These are phyloP conservation scores for Melanaphis sacchari DNA, from an alignment of 1,140 invertebrate genomes.

Conservation along the genomic window DNA sequence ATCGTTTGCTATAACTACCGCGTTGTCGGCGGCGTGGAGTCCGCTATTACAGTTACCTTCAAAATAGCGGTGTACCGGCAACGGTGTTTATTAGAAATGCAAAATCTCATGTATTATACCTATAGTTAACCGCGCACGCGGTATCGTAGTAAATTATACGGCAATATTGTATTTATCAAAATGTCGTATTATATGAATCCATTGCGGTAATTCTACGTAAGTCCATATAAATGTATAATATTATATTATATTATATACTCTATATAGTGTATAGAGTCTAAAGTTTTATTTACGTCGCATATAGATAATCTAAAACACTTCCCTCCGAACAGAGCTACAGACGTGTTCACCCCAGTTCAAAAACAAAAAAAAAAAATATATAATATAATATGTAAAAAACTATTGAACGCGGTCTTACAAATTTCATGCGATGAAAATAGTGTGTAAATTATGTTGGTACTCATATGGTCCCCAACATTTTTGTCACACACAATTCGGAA, in stretches of 20 bases:
- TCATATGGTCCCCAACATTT: neutral
- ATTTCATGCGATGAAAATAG: neutral
- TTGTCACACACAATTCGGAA: neutral
- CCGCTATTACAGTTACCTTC: slow-evolving; percentile 42
- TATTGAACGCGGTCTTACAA: neutral
- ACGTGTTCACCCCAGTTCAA: neutral
- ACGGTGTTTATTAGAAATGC: slow-evolving; percentile 24
- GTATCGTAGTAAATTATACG: neutral
- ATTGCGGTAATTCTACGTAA: neutral
- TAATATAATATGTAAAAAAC: neutral
- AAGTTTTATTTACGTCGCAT: neutral
- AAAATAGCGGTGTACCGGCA: slow-evolving; percentile 5
- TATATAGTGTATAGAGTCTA: neutral
- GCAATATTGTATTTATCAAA: neutral
- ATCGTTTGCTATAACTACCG: neutral
- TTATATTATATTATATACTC: neutral
- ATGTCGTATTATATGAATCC: neutral
- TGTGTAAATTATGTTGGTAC: neutral
- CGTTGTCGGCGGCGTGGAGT: neutral
- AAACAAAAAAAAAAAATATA: no score
- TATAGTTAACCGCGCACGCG: neutral
- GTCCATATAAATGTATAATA: neutral
- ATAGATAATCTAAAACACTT: neutral
- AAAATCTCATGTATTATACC: neutral
- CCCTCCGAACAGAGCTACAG: neutral